phyloP scores from a whole-genome alignment of 2,888 invertebrate genomes.

The Gymnocheta viridis region DNA sequence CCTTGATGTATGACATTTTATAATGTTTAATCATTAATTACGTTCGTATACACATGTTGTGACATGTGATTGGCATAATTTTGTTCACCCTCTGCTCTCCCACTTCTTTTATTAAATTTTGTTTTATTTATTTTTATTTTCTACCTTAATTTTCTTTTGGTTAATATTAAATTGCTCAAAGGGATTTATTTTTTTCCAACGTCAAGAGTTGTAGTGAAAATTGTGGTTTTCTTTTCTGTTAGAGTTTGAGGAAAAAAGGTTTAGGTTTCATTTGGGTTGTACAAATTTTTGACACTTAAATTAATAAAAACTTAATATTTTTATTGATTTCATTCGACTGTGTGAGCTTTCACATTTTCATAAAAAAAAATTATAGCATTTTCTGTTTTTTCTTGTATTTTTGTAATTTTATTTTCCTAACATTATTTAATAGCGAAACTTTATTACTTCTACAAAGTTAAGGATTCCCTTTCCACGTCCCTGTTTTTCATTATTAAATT shows the following conservation, averaged over 20 bases:
- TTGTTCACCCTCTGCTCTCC: background rate
- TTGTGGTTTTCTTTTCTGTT: background rate
- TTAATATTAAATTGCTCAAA: constrained; percentile 12
- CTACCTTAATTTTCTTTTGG: constrained; percentile 3
- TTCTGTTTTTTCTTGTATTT: no score
- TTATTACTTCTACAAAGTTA: background rate
- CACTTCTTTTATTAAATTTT: background rate
- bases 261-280: background rate
- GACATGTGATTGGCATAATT: constrained; percentile 44
- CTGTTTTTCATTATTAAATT: constrained; percentile 36
- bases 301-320: no score
- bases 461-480: background rate
- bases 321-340: no score
- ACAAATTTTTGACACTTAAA: background rate
- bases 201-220: background rate
- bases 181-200: background rate
- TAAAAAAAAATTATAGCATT: no score
- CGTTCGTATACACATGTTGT: constrained; percentile 47
- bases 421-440: no score
- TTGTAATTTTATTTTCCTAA: no score
- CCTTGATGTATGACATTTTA: constrained; percentile 50
- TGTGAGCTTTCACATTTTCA: no score
- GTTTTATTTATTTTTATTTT: background rate
- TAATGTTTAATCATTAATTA: constrained; percentile 60
- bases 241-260: background rate